Evolutionary conservation across 1,140 invertebrate genomes (phyloP).

Genomic region (Brachystomella parvula): DNA sequence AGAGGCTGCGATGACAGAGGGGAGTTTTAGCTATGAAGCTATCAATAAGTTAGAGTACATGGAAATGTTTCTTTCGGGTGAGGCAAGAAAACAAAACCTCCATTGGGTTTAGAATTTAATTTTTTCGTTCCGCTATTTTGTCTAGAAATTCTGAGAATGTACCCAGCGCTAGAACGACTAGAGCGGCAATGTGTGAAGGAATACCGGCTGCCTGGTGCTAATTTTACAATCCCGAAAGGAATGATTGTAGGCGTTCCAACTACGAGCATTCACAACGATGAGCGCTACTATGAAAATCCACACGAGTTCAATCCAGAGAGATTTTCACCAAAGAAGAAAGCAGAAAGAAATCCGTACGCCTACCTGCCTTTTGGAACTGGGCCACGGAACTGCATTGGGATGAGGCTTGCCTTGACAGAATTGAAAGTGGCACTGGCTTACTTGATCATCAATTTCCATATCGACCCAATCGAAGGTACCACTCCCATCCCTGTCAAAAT

Average conservation of each 20-base stretch:
- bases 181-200: constrained; percentile 43
- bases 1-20: background rate
- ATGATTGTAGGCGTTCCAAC: constrained; percentile 57
- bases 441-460: background rate
- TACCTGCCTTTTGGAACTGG: constrained; percentile 52
- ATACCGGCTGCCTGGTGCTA: constrained; percentile 47
- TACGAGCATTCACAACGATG: constrained; percentile 59
- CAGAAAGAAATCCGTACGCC: constrained; percentile 45
- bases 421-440: background rate
- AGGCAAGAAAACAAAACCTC: background rate
- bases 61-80: background rate
- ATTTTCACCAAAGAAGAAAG: constrained; percentile 45
- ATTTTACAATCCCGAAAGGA: constrained; percentile 56
- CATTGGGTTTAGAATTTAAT: background rate
- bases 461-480: background rate
- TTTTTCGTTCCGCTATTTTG: background rate
- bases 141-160: constrained; percentile 47
- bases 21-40: background rate
- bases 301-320: constrained; percentile 47
- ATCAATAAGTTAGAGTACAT: background rate
- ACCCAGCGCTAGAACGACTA: constrained; percentile 46
- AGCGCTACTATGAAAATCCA: constrained; percentile 56
- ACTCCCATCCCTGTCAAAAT: background rate
- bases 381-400: constrained; percentile 49
- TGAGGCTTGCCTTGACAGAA: constrained; percentile 37